Evolutionary conservation across 2,797 vertebrate species (phyloP).

Genomic region (Saguinus oedipus): DNA sequence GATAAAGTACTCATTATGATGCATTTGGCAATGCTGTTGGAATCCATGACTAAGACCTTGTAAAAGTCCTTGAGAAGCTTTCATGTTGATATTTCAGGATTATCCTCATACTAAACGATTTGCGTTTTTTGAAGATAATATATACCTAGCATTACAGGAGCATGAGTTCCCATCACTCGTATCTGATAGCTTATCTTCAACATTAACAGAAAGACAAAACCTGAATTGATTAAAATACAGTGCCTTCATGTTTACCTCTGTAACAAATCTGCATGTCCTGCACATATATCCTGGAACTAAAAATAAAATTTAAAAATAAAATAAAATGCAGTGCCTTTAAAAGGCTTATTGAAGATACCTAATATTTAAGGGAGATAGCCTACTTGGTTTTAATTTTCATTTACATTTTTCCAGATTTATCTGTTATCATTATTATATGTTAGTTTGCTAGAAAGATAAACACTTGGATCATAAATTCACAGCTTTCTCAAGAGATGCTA

Average conservation of each 20-base stretch:
- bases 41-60: too few relatives aligned
- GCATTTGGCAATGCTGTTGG: background rate
- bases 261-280: background rate
- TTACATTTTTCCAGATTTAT: background rate
- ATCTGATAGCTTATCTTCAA: background rate
- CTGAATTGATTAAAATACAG: background rate
- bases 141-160: background rate
- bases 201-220: background rate
- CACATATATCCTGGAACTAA: background rate
- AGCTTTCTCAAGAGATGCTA: background rate
- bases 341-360: background rate
- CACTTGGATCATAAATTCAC: background rate
- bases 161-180: background rate
- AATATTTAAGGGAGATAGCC: background rate
- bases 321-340: background rate
- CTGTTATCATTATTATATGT: background rate
- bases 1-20: background rate
- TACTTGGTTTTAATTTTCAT: background rate
- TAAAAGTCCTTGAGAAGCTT: background rate
- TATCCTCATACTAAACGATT: background rate
- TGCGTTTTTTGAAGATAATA: background rate
- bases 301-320: background rate
- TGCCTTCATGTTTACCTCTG: background rate
- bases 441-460: background rate
- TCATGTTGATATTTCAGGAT: background rate